phyloP scores from a whole-genome alignment of 2,113 vertebrate genomes.

The Pyxicephalus adspersus region DNA sequence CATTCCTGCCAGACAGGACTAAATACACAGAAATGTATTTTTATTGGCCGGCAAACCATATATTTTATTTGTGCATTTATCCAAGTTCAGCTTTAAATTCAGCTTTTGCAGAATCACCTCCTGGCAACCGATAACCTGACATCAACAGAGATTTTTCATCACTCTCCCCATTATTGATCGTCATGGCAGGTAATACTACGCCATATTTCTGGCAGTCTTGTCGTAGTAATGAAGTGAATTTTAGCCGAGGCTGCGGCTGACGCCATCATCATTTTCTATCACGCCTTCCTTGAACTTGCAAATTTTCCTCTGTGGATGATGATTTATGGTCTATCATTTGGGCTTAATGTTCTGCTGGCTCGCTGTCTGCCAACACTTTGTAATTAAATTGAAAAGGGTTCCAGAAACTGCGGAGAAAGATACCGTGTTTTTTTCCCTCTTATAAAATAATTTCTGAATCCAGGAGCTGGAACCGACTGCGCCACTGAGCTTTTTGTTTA shows the following conservation, averaged over 20 bases:
- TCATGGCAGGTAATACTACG: neutral
- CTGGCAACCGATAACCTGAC: neutral
- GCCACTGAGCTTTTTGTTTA: neutral
- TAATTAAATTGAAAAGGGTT: constrained; percentile 41
- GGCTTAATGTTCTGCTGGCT: constrained; percentile 9
- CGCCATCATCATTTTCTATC: neutral
- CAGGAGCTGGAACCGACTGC: neutral
- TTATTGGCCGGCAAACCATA: too few species aligned
- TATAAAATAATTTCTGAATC: neutral
- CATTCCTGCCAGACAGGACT: too few species aligned
- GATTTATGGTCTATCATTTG: constrained; percentile 12
- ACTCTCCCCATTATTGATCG: neutral
- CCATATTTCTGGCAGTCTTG: neutral
- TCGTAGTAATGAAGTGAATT: neutral
- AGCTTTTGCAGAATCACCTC: too few species aligned
- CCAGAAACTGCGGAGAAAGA: neutral
- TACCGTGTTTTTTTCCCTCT: neutral
- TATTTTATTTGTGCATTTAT: too few species aligned
- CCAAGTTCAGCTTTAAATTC: too few species aligned
- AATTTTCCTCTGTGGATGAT: neutral
- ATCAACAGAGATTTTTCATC: neutral
- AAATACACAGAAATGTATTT: too few species aligned
- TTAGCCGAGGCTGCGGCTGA: neutral
- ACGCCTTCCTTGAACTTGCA: neutral
- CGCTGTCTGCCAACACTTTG: neutral